Evolutionary conservation across 2,888 invertebrate species (phyloP).

Genomic region (Bruchidius siliquastri): DNA sequence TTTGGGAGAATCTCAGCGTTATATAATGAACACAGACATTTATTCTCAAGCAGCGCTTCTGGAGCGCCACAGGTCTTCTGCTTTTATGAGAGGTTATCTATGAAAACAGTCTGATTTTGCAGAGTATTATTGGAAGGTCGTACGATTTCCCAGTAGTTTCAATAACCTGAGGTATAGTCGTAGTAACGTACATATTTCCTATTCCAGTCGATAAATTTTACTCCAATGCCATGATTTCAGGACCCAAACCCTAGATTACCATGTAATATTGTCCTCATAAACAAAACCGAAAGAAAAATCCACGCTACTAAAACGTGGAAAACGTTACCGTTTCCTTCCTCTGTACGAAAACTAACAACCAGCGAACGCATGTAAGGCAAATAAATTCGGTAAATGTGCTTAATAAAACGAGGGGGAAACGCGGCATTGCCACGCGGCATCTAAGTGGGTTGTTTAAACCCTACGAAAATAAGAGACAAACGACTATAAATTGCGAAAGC

Average conservation of each 20-base stretch:
- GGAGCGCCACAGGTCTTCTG: too few relatives aligned
- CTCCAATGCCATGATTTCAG: neutral
- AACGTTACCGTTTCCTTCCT: neutral
- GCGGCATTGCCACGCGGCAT: neutral
- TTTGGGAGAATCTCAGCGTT: too few relatives aligned
- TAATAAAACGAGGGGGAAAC: neutral
- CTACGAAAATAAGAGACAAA: neutral
- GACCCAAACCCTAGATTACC: neutral
- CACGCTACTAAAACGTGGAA: neutral
- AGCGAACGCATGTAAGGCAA: neutral
- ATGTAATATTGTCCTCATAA: neutral
- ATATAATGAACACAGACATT: too few relatives aligned
- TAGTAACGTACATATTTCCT: neutral
- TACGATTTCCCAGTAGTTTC: neutral
- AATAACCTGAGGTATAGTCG: neutral
- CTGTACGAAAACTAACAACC: neutral
- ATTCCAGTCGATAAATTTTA: neutral
- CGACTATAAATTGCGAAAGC: neutral
- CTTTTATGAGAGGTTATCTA: too few relatives aligned
- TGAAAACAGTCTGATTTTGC: too few relatives aligned
- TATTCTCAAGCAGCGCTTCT: too few relatives aligned
- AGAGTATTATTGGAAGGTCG: neutral
- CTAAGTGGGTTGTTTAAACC: neutral
- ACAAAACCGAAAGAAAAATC: neutral
- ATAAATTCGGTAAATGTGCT: neutral